These are phyloP conservation scores for Standfussiana lucernea DNA, from an alignment of 2,888 invertebrate species.

Conservation along the genomic window DNA sequence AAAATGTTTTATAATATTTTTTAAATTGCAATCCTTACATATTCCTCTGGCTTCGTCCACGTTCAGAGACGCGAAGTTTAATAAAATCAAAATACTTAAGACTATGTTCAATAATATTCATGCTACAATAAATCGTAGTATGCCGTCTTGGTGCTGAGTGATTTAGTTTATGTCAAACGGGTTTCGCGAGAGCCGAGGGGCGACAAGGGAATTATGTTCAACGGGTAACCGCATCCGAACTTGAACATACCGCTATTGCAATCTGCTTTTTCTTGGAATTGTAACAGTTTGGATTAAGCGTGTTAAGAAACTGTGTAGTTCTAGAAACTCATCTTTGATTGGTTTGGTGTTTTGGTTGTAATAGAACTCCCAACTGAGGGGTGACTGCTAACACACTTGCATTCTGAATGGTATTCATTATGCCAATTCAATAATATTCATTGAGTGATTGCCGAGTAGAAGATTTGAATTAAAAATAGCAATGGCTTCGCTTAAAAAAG, in stretches of 20 bases:
- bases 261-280: neutral
- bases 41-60: neutral
- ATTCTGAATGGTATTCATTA: too few species aligned
- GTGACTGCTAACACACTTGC: too few species aligned
- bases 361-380: too few species aligned
- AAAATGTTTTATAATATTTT: neutral
- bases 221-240: neutral
- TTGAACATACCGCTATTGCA: slow-evolving; percentile 12
- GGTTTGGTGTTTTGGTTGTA: too few species aligned
- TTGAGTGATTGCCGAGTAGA: too few species aligned
- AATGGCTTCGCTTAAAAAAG: too few species aligned
- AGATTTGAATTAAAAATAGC: too few species aligned
- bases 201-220: slow-evolving; percentile 2
- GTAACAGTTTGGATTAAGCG: slow-evolving; percentile 13
- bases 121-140: neutral
- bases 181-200: neutral
- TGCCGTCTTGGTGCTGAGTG: neutral
- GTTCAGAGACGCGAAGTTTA: neutral
- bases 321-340: too few species aligned
- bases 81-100: neutral
- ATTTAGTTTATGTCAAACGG: slow-evolving; percentile 21
- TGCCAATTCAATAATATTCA: too few species aligned
- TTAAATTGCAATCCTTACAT: neutral
- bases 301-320: slow-evolving; percentile 21
- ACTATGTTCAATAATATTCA: neutral